Conservation (phyloP, 2,113 vertebrate genomes). For the Irena cyanogastra region DNA sequence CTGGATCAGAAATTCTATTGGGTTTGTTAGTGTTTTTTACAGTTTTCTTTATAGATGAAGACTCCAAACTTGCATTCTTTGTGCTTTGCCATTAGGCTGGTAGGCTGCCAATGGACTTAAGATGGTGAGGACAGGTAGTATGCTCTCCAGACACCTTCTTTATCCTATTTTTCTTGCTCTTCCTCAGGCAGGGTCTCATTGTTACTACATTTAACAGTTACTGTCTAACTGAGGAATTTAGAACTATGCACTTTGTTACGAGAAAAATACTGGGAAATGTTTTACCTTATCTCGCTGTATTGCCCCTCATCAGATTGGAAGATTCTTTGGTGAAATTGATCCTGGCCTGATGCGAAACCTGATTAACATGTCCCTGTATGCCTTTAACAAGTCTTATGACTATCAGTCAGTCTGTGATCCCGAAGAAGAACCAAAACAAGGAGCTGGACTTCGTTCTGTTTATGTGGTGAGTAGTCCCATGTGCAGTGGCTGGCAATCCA, state of each 20-base stretch:
- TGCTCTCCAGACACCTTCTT: background rate
- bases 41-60: background rate
- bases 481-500: background rate
- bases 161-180: background rate
- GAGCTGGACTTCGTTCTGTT: conserved; percentile 85
- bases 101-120: background rate
- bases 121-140: background rate
- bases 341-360: conserved; percentile 90
- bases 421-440: conserved; percentile 86
- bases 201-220: background rate
- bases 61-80: background rate
- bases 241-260: background rate
- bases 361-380: conserved; percentile 88
- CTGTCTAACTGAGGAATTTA: background rate
- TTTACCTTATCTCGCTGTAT: background rate
- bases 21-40: background rate
- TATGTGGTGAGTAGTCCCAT: conserved; percentile 82
- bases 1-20: background rate
- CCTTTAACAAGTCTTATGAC: conserved; percentile 96
- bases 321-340: conserved; percentile 96
- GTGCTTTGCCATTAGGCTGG: background rate
- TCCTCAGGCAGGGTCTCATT: background rate
- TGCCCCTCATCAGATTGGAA: conserved; percentile 74
- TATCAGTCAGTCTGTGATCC: conserved; percentile 96
- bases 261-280: background rate